These are phyloP conservation scores for Lophotis ruficrista DNA, from an alignment of 2,113 vertebrate genomes.

Conservation along the genomic window DNA sequence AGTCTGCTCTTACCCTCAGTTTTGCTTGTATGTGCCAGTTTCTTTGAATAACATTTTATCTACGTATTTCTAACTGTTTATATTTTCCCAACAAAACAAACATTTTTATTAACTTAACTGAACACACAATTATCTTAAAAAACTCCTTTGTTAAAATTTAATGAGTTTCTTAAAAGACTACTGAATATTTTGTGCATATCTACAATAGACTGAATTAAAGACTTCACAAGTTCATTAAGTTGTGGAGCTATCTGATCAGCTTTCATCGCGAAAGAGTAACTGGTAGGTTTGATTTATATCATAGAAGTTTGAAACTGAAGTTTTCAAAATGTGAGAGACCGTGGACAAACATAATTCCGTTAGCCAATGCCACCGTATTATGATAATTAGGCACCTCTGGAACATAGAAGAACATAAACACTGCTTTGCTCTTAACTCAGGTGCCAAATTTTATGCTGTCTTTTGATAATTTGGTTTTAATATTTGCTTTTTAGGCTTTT, in stretches of 20 bases:
- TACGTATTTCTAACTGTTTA: background rate
- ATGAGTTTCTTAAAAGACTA: background rate
- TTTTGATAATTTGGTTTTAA: background rate
- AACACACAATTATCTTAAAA: background rate
- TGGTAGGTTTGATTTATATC: background rate
- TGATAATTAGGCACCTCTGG: background rate
- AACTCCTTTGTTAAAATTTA: background rate
- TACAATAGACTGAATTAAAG: background rate
- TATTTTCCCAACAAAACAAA: background rate
- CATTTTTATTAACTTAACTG: background rate
- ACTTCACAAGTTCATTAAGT: background rate
- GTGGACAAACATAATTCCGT: background rate
- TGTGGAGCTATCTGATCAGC: background rate
- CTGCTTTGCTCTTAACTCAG: background rate
- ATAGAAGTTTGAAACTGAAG: background rate
- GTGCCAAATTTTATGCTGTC: background rate
- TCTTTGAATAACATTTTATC: background rate
- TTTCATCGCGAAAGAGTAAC: background rate
- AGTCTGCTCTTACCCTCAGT: background rate
- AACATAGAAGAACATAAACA: background rate
- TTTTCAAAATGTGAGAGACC: background rate
- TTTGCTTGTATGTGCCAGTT: background rate
- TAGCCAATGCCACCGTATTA: background rate
- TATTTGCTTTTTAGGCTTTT: slow-evolving; percentile 10
- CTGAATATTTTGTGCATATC: background rate